Percentiles rank a stretch among this genome's conserved stretches.
phyloP scores from a whole-genome alignment of 2,797 vertebrate genomes.

The Calcarius lapponicus region DNA sequence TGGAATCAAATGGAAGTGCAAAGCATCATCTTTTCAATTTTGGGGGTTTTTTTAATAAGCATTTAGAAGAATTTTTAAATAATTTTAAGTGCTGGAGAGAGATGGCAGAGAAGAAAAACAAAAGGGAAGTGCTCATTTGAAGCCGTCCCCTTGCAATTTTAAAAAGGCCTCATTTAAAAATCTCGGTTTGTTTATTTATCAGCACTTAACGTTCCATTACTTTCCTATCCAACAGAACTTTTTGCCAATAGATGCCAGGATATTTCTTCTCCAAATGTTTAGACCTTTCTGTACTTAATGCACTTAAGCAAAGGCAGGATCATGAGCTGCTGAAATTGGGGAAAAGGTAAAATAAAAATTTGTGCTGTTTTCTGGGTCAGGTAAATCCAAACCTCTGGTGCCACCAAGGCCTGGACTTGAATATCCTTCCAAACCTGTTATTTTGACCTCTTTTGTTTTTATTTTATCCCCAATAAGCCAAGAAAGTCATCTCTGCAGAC shows the following conservation, averaged over 20 bases:
- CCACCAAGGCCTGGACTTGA: neutral
- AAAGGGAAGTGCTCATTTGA: neutral
- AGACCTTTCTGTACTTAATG: neutral
- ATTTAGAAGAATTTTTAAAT: neutral
- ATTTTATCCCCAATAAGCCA: neutral
- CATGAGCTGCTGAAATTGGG: neutral
- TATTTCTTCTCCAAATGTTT: neutral
- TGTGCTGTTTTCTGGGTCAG: neutral
- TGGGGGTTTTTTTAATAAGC: fast-evolving
- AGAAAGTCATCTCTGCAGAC: neutral
- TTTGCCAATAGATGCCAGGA: neutral
- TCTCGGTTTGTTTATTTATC: neutral
- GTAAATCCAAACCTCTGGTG: neutral
- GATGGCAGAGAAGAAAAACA: neutral
- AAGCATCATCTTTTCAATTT: neutral
- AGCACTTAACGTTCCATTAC: neutral
- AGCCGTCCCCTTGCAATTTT: neutral
- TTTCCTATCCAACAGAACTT: neutral
- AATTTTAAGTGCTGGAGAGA: neutral
- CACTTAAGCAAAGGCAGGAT: neutral
- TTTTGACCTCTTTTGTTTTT: neutral
- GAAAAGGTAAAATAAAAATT: neutral
- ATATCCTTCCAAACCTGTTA: neutral
- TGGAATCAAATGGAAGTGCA: neutral
- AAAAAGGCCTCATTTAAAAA: neutral